Base-by-base conservation (phyloP, 2,888 invertebrate genomes). In the Epistrophe grossulariae region DNA sequence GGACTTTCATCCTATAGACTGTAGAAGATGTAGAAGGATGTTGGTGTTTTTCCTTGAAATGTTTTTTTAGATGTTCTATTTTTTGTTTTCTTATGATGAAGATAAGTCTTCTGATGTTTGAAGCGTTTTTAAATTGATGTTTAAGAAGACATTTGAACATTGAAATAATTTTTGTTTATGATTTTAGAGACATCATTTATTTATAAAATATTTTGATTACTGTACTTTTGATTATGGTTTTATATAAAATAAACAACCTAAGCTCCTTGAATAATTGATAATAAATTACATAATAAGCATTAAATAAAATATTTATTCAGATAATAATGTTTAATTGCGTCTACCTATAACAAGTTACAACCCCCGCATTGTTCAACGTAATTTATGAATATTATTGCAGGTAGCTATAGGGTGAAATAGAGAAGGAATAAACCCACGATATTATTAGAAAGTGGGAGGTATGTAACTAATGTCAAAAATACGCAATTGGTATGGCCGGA, bases 111-210 rank as follows among this genome's bases (percentile, higher is more conserved):
- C 3, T 24, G 24, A 24, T 4, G 6, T 19, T 60, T 40, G 13
- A 62, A 62, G 60, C 24, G 40, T 40, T 62, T 62, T 62, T 62
- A 62, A 62, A 62, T 24, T 62, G 40, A 8, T 62, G 60, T 62
- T 62, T 62, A 38, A 24, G 40, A 62, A 40, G 40, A 15, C 40
- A 60, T 62, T 24, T 62, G 8, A 6, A 24, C 40, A 62, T 62
- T 62, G 60, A 40, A 62, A 62, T 40, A 60, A 60, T 59, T 7
- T 38, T 38, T 11, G 57, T 38, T 38, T 60, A 60, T 8, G 24
- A 40, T 38, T 40, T 38, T 38, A 13, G 2, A 7, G 8, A 62
- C 13, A 24, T 13, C 15, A 62, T 24, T 40, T 19, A 17, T 10
- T n/a, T 45, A n/a, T n/a, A n/a, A n/a, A 45, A 45, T n/a, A 45